Conservation (phyloP, 1,140 invertebrate species). For the Drosophila carrolli region DNA sequence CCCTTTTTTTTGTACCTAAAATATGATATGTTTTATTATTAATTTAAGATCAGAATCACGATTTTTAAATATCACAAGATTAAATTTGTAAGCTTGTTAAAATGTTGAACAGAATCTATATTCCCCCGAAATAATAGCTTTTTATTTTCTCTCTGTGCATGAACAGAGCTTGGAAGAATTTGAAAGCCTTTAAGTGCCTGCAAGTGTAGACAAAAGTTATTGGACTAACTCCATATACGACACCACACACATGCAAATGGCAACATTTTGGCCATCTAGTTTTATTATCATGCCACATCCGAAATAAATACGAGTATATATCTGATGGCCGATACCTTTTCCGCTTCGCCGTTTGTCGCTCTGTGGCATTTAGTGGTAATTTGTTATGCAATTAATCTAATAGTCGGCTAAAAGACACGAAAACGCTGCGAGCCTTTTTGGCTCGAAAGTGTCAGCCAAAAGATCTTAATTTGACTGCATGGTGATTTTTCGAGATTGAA, state of each 20-base stretch:
- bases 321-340: constrained; percentile 27
- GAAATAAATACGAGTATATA: constrained; percentile 1
- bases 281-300: constrained; percentile 11
- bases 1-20: no score
- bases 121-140: no score
- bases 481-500: background rate
- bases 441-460: constrained; percentile 11
- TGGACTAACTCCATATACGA: background rate
- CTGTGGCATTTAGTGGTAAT: constrained; percentile 40
- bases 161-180: background rate
- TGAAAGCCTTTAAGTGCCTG: background rate
- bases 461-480: constrained; percentile 24
- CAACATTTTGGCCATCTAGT: background rate
- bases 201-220: background rate
- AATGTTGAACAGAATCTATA: no score
- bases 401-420: constrained; percentile 23
- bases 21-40: no score
- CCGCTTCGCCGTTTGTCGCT: constrained; percentile 35
- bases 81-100: no score
- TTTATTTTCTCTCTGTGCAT: background rate
- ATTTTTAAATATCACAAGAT: no score
- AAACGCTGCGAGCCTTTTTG: constrained; percentile 1
- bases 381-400: constrained; percentile 52
- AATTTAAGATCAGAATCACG: no score
- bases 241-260: constrained; percentile 1